Evolutionary conservation across 2,113 vertebrate species (phyloP), one percentile per base, ranked within the genome.

Genomic region (Brienomyrus longianalis): DNA sequence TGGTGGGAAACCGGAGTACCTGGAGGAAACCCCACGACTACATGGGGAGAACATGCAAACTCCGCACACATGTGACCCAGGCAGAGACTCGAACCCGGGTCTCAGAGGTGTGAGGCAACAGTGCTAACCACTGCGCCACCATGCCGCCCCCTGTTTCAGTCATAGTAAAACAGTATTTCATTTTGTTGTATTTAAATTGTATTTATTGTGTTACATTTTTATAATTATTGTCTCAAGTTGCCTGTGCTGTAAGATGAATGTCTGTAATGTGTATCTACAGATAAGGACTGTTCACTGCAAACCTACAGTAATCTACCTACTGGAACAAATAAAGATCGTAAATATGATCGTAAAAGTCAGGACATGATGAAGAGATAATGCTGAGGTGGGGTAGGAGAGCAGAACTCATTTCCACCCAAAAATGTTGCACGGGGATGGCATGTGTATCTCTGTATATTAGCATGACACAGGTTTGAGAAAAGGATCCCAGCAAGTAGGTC

Each of bases 331-430:
- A 66, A 66, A 66, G 59, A n/a, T n/a, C n/a, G n/a, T 88, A 84
- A 15, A 93, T 92, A 93, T 90, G 62, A 66, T 66, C 9, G 23
- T 27, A 27, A 27, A 66, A 66, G 23, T 70, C n/a, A 54, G 17
- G 1, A 70, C n/a, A n/a, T 27, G n/a, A 31, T 70, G 62, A 70
- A 70, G 62, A 31, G 23, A 70, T 70, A 1, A 74, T 27, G n/a
- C 4, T 35, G 31, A 74, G 31, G 66, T 74, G 11, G 10, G 66
- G 66, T 3, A 74, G 11, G 35, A 74, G 10, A 31, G 27, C 66
- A 74, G 27, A 31, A 74, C 10, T 27, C 13, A 74, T 74, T 74
- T 13, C 9, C 27, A 77, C 31, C 13, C 5, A 77, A 17, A 77
- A 35, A 77, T 74, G 70, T 31, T 0, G 31, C 10, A 6, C 13